phyloP scores from a whole-genome alignment of 2,113 vertebrate species.

The Oxyruncus cristatus region DNA sequence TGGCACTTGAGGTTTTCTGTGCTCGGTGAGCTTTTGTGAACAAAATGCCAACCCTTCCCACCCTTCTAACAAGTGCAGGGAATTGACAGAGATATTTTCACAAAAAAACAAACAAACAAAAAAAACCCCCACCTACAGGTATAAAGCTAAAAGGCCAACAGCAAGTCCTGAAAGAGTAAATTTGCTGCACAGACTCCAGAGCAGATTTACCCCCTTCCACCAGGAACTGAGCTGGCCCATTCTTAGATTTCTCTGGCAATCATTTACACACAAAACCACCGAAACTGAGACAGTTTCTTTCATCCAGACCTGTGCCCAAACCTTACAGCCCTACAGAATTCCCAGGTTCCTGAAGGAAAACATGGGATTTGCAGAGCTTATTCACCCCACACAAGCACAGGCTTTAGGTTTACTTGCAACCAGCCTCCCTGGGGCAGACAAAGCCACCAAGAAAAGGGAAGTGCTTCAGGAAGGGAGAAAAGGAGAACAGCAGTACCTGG shows the following conservation, averaged over 20 bases:
- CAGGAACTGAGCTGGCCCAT: background rate
- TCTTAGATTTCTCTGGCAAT: background rate
- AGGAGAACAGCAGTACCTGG: background rate
- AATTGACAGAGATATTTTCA: background rate
- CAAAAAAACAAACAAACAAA: background rate
- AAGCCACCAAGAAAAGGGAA: background rate
- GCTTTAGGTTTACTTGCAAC: background rate
- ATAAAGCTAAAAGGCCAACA: background rate
- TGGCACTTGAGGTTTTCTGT: background rate
- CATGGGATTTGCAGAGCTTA: background rate
- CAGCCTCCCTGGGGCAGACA: background rate
- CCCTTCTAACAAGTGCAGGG: background rate
- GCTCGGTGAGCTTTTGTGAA: background rate
- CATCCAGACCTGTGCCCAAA: background rate
- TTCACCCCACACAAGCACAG: background rate
- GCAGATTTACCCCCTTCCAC: background rate
- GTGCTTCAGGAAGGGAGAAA: background rate
- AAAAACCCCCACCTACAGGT: too few relatives aligned
- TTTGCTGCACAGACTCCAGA: background rate
- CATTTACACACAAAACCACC: background rate
- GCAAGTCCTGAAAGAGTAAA: background rate
- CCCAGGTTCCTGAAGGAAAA: background rate
- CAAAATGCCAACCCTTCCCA: background rate
- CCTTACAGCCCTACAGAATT: background rate
- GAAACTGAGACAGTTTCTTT: background rate